These are phyloP conservation scores for Heliconius ismenius DNA, from an alignment of 2,888 invertebrate species.

Conservation along the genomic window DNA sequence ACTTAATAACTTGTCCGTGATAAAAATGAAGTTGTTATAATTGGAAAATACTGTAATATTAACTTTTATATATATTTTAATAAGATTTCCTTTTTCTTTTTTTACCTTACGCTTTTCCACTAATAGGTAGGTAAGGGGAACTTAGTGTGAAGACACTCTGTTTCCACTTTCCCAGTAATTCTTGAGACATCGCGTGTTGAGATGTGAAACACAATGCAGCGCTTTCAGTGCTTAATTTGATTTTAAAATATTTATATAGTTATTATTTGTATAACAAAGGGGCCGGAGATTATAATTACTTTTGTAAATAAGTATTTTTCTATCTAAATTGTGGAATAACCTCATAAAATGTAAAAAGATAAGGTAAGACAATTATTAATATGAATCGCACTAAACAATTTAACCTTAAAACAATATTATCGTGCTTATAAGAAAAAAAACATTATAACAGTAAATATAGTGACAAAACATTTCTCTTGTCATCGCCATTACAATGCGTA, in stretches of 20 bases:
- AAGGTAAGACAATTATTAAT: too few relatives aligned
- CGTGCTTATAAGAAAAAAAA: background rate
- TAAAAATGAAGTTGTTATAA: background rate
- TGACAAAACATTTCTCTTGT: background rate
- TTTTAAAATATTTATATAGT: too few relatives aligned
- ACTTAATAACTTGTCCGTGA: background rate
- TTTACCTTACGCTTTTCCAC: background rate
- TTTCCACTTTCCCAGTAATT: background rate
- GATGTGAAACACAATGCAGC: too few relatives aligned
- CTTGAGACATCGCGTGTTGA: background rate
- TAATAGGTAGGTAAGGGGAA: background rate
- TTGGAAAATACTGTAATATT: background rate
- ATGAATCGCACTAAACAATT: too few relatives aligned
- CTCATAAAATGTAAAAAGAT: too few relatives aligned
- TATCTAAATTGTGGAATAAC: too few relatives aligned
- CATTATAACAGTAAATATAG: background rate
- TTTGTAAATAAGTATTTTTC: too few relatives aligned
- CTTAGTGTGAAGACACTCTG: too few relatives aligned
- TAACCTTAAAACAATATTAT: background rate
- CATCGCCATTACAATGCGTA: constrained; percentile 11
- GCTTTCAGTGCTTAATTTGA: too few relatives aligned
- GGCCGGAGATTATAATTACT: too few relatives aligned
- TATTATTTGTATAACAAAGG: too few relatives aligned
- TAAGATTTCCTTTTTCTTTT: background rate
- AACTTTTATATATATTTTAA: too few relatives aligned